A percentile compares a stretch with the other conserved stretches of the same genome.
Evolutionary conservation across 2,797 vertebrate species (phyloP).

Genomic region (Hypotaenidia philippensis): DNA sequence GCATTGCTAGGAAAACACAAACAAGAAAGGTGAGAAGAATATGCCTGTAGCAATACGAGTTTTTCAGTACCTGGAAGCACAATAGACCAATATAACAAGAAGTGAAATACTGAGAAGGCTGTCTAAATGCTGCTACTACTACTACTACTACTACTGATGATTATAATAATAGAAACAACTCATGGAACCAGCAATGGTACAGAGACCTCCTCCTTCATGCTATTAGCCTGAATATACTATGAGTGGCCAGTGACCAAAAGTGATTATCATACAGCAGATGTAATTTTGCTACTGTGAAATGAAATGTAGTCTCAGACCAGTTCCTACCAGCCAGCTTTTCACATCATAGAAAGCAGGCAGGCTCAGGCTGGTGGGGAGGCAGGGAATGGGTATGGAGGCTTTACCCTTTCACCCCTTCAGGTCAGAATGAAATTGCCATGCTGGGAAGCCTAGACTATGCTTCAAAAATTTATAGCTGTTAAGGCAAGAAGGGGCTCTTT

Average conservation of each 20-base stretch:
- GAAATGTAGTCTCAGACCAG: neutral
- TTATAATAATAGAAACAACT: neutral
- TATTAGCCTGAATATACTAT: accelerated
- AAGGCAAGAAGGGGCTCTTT: neutral
- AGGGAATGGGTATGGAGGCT: neutral
- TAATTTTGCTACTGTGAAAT: neutral
- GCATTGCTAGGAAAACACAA: neutral
- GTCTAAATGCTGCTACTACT: neutral
- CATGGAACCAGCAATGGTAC: neutral
- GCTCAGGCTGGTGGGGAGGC: neutral
- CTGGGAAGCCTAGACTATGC: neutral
- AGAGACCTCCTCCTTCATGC: neutral
- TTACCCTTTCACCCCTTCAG: neutral
- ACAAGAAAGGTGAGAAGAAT: neutral
- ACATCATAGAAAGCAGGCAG: neutral
- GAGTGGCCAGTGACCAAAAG: neutral
- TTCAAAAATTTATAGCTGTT: neutral
- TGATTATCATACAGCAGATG: neutral
- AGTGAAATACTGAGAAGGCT: neutral
- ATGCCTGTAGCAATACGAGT: neutral
- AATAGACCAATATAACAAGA: neutral
- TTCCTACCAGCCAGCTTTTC: neutral
- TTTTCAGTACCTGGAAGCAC: neutral
- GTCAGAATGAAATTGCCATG: neutral
- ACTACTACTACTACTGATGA: too few species aligned